Evolutionary conservation across 2,113 vertebrate species (phyloP).

Genomic region (Globicephala melas): DNA sequence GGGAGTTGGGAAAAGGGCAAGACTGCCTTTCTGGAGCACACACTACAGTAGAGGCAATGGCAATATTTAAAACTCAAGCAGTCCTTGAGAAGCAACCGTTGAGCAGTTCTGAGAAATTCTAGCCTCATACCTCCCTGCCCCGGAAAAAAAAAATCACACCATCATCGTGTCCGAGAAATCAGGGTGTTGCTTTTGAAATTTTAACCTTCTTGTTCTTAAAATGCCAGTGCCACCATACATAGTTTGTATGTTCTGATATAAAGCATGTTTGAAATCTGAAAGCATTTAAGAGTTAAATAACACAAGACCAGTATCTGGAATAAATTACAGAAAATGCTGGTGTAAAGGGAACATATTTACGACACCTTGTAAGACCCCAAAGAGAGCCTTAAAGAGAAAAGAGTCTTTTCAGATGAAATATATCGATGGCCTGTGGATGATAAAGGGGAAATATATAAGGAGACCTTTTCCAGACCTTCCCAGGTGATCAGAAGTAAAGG

Average conservation of each 20-base stretch:
- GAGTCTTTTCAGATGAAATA: conserved; percentile 60
- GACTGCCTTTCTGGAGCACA: neutral
- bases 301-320: conserved; percentile 64
- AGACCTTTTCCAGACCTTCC: conserved; percentile 24
- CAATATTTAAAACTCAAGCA: neutral
- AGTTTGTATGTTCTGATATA: conserved; percentile 46
- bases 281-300: conserved; percentile 72
- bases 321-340: conserved; percentile 69
- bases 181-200: conserved; percentile 54
- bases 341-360: conserved; percentile 65
- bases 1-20: neutral
- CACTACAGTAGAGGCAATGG: neutral
- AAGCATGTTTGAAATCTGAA: conserved; percentile 71
- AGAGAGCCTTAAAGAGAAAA: conserved; percentile 56
- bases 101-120: conserved; percentile 42
- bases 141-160: neutral
- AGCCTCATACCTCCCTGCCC: neutral
- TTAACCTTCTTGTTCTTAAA: conserved; percentile 60
- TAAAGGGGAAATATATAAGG: conserved; percentile 24
- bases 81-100: neutral
- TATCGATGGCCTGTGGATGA: neutral
- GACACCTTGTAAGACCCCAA: conserved; percentile 61
- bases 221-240: neutral
- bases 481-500: conserved; percentile 29
- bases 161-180: conserved; percentile 22